Percentiles rank a stretch among this genome's conserved stretches.
phyloP scores from a whole-genome alignment of 2,797 vertebrate genomes.

The Xenentodon cancila region DNA sequence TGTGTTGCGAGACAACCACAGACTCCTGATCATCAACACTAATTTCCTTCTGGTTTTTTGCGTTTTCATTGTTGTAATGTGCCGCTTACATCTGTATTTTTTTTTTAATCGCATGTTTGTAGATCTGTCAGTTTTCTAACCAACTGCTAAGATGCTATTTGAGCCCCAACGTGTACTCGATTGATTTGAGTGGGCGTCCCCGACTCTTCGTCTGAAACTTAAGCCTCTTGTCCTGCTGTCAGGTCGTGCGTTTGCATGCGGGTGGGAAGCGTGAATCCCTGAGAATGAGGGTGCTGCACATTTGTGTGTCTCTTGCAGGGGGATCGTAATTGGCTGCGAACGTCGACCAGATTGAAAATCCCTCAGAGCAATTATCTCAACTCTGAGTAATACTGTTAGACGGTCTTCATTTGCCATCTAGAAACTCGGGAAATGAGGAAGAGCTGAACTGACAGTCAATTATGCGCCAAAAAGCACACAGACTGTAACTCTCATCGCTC shows the following conservation, averaged over 20 bases:
- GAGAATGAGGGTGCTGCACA: constrained; percentile 16
- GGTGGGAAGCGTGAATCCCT: constrained; percentile 29
- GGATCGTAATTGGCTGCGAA: constrained; percentile 39
- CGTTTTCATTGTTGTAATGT: too few species aligned
- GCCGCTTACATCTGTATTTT: too few species aligned
- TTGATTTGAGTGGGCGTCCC: constrained; percentile 13
- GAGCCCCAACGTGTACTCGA: background rate
- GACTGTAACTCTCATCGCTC: constrained; percentile 5
- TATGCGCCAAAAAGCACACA: constrained; percentile 4
- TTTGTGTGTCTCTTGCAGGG: constrained; percentile 11
- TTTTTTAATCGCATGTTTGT: too few species aligned
- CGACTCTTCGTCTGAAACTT: constrained; percentile 48
- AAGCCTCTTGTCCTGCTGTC: constrained; percentile 48
- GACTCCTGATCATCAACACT: too few species aligned
- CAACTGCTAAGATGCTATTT: too few species aligned
- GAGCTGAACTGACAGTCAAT: constrained; percentile 19
- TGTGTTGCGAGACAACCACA: too few species aligned
- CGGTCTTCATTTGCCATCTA: constrained; percentile 51
- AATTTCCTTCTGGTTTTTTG: too few species aligned
- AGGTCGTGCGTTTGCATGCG: constrained; percentile 52
- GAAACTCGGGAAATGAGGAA: constrained; percentile 4
- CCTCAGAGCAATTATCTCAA: constrained; percentile 53
- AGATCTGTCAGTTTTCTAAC: too few species aligned
- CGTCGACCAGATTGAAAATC: constrained; percentile 48
- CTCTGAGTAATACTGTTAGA: constrained; percentile 35